phyloP scores from a whole-genome alignment of 2,888 invertebrate species.

The Griposia aprilina region DNA sequence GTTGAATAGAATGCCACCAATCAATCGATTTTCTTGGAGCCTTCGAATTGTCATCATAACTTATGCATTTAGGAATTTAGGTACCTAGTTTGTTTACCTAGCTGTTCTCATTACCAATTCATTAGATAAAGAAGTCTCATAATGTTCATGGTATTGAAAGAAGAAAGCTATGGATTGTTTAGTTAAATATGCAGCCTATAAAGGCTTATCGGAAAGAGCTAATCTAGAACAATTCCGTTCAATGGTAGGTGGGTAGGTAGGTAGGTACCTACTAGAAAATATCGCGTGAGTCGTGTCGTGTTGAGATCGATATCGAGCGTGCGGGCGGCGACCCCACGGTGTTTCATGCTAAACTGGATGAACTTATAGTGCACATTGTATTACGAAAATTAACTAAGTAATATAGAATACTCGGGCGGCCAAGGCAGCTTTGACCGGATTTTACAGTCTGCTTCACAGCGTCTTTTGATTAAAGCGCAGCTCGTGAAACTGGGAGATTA shows the following conservation, averaged over 20 bases:
- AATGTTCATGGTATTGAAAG: constrained; percentile 6
- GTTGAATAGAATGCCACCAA: constrained; percentile 20
- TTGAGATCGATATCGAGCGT: constrained; percentile 80
- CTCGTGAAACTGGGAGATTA: neutral
- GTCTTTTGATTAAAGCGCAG: constrained; percentile 32
- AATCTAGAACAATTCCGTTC: constrained; percentile 72
- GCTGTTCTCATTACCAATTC: constrained; percentile 1
- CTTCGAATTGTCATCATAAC: constrained; percentile 28
- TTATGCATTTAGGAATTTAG: constrained; percentile 16
- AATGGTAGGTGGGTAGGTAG: constrained; percentile 37
- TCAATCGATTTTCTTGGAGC: constrained; percentile 33
- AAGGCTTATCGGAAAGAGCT: constrained; percentile 64
- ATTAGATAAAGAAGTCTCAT: neutral
- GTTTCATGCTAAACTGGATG: constrained; percentile 65
- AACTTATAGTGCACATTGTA: constrained; percentile 64
- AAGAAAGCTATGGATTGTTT: constrained; percentile 23
- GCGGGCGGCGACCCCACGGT: constrained; percentile 78
- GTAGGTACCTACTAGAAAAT: constrained; percentile 67
- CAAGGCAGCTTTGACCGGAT: constrained; percentile 28
- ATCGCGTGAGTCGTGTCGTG: constrained; percentile 79
- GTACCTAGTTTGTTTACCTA: constrained; percentile 8
- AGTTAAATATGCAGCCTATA: constrained; percentile 25
- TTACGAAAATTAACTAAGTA: constrained; percentile 38
- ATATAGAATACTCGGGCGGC: neutral
- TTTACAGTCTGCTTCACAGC: constrained; percentile 59